Base-by-base conservation (phyloP, 2,888 invertebrate species). In the Blera fallax region DNA sequence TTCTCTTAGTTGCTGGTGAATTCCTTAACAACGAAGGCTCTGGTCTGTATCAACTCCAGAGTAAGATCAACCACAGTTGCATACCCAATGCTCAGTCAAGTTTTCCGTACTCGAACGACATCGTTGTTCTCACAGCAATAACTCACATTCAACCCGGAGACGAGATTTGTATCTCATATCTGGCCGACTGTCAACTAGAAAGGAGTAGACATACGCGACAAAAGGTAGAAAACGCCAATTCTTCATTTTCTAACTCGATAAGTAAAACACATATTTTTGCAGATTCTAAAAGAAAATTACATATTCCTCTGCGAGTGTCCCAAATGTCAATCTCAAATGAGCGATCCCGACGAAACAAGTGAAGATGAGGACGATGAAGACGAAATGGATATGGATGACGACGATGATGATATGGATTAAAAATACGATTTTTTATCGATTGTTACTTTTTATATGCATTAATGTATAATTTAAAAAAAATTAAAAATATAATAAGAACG, bases 21-120 rank as follows among this genome's bases (percentile, higher is more conserved):
- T 98, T 98, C 92, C 92, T 98, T 16, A 97, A 98, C 92, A 97
- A 96, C 87, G 98, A 98, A 93, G 98, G 98, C 0, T 97, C 97
- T 0, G 98, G 97, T 0, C 93, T 99, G 0, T 99, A 96, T 91
- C 92, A 93, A 24, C 90, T 96, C n/a, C 98, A 98, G 90, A 98
- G 98, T 90, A 94, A 96, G 50, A 95, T 96, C 88, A 99, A 99
- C 93, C 99, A 99, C 92, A 98, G 97, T 89, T 99, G 99, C 90
- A 91, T 93, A 0, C 98, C 98, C 0, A 98, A 98, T 91, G 97
- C 98, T 0, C 95, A 96, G 90, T 95, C 96, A 0, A 94, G 95
- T 21, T 99, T 98, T 91, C 95, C 96, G 0, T 94, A 96, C 89
- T 96, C 97, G 56, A 96, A 97, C 91, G 96, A 95, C 87, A 94